These are phyloP conservation scores for Melinaea marsaeus DNA, from an alignment of 2,888 invertebrate genomes.

Conservation along the genomic window DNA sequence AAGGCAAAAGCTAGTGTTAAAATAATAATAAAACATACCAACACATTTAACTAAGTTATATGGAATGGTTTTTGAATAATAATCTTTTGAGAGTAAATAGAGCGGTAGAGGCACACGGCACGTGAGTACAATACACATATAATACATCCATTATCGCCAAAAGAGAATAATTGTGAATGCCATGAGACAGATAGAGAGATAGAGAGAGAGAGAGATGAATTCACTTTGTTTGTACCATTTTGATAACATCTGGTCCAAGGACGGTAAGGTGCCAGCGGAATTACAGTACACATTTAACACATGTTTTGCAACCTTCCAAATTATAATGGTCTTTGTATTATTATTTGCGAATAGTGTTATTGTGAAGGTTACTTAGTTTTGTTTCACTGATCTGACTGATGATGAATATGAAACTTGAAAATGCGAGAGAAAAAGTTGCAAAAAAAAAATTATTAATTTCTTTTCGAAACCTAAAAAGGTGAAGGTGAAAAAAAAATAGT, in stretches of 20 bases:
- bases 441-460: too few relatives aligned
- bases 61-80: neutral
- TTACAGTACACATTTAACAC: constrained; percentile 33
- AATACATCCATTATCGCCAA: constrained; percentile 23
- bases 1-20: too few relatives aligned
- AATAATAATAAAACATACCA: neutral
- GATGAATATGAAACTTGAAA: too few relatives aligned
- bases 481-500: too few relatives aligned
- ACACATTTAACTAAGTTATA: neutral
- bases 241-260: constrained; percentile 66
- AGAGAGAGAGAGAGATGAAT: constrained; percentile 46
- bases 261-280: constrained; percentile 59
- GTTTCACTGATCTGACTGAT: too few relatives aligned
- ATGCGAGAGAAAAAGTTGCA: too few relatives aligned
- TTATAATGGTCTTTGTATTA: constrained; percentile 3
- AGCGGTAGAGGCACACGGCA: neutral
- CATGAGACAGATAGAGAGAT: constrained; percentile 30
- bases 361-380: too few relatives aligned
- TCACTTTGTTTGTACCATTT: constrained; percentile 49
- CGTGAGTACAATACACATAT: constrained; percentile 5
- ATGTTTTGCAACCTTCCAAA: constrained; percentile 17
- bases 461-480: too few relatives aligned
- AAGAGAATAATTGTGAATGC: constrained; percentile 30
- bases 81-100: constrained; percentile 5
- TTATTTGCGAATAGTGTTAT: neutral